Base-by-base conservation (phyloP, 2,113 vertebrate species). In the Ictidomys tridecemlineatus region DNA sequence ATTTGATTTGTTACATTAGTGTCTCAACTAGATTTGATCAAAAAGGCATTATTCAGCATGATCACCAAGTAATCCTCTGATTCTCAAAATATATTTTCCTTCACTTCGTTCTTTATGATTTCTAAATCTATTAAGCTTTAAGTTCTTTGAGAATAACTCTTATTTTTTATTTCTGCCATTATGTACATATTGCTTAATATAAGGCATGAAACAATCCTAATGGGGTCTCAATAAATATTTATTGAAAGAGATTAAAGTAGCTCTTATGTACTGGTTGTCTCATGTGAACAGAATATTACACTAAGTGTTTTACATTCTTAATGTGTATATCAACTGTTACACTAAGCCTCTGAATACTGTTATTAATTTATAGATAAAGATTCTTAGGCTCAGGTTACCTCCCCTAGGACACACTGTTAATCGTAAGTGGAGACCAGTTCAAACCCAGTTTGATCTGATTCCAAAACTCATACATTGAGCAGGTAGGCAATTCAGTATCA, bases 241-340 rank as follows among this genome's bases (percentile, higher is more conserved):
- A 32, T 56, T 53, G 12, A 93, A 93, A 72, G 76, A 93, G 24
- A 56, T 82, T 83, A 78, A 78, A 77, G 73, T 72, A 77, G 18
- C 61, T 78, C 2, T 42, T 32, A 37, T 87, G 73, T 88, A 45
- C 56, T 72, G 51, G 45, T 56, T 97, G n/a, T n/a, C n/a, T 72
- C 70, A 0, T 63, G 20, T 45, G 37, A 48, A 11, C 77, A n/a
- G 61, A 84, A 88, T 88, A 78, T 73, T 63, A 2, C 48, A 22
- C 30, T 76, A 65, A 93, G 42, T 42, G 56, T 30, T 94, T 93
- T 86, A 30, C 70, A 48, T 76, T 42, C 42, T 74, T 69, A 76
- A 58, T n/a, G 20, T 26, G 4, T 69, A 24, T 2, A 67, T n/a
- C 26, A 69, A 16, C 67, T 58, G 17, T 74, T 53, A 80, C 8